Base-by-base conservation (phyloP, 2,113 vertebrate genomes). In the Typhlomys cinereus region DNA sequence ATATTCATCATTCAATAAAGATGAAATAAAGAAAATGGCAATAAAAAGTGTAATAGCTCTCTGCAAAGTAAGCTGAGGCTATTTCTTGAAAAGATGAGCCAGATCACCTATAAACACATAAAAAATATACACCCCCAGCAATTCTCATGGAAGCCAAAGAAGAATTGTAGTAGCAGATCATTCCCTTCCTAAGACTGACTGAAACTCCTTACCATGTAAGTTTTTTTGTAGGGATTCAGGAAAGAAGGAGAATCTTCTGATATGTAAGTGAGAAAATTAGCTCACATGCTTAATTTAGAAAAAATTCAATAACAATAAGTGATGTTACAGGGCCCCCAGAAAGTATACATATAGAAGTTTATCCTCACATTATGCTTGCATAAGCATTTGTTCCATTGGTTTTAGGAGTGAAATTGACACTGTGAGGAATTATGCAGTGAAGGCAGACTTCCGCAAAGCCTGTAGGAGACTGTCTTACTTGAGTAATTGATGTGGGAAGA, bases 1-100 rank as follows among this genome's bases (percentile, higher is more conserved):
- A 73, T 57, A 31, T 84, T 84, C 88, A 3, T 93, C n/a, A 91
- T 92, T 91, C 90, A 92, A 66, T 91, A 92, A 66, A 76, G 34
- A 82, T 36, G 74, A 62, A 61, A 82, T 9, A 76, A 36, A 54
- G 44, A 91, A 84, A 12, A 92, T 85, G 86, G 78, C 21, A 70
- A 59, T 62, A 15, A 81, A 50, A 94, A 66, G 14, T 79, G 25
- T 4, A 80, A 73, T 36, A 31, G 20, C 14, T n/a, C 36, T 80
- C 13, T 1, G 54, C 70, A 75, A 62, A 79, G 46, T 36, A 46
- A 88, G 23, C 36, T 76, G 41, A 61, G 50, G 13, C 13, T 61
- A 44, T 17, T 62, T 57, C 29, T 50, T 18, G 20, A 52, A 85
- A 67, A 48, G 17, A 4, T 46, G 87, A 91, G 10, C 7, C 46